phyloP scores from a whole-genome alignment of 2,113 vertebrate species.

The Corynorhinus townsendii region DNA sequence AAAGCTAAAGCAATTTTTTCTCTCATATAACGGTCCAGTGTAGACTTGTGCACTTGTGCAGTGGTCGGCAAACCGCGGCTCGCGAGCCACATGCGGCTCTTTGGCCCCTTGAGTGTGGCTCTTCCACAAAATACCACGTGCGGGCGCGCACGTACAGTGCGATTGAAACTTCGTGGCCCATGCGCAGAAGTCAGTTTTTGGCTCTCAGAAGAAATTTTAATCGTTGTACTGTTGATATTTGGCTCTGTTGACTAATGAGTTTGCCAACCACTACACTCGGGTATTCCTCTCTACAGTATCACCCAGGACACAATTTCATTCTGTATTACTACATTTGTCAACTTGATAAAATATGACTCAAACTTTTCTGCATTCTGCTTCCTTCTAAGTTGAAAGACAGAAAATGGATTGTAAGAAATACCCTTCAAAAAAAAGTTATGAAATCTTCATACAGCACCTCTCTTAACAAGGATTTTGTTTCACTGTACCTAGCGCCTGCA shows the following conservation, averaged over 20 bases:
- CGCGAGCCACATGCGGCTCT: too few relatives aligned
- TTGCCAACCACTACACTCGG: background rate
- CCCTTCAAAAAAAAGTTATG: background rate
- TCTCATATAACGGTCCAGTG: background rate
- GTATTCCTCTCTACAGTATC: background rate
- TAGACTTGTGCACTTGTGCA: background rate
- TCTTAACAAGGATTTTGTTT: background rate
- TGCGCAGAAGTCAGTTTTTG: too few relatives aligned
- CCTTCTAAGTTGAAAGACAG: background rate
- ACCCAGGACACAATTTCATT: background rate
- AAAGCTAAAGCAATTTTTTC: background rate
- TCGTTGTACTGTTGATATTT: too few relatives aligned
- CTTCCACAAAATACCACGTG: too few relatives aligned
- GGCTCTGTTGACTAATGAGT: too few relatives aligned
- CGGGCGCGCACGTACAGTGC: too few relatives aligned
- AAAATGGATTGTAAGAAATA: background rate
- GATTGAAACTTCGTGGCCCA: too few relatives aligned
- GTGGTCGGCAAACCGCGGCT: too few relatives aligned
- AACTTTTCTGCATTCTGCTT: background rate
- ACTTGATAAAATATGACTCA: background rate
- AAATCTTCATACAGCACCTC: background rate
- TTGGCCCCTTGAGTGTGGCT: too few relatives aligned
- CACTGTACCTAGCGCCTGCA: background rate
- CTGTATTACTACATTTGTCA: background rate
- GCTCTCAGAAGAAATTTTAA: too few relatives aligned